A percentile compares a stretch with the other conserved stretches of the same genome.
Evolutionary conservation across 2,888 invertebrate species (phyloP).

Genomic region (Mythimna vitellina): DNA sequence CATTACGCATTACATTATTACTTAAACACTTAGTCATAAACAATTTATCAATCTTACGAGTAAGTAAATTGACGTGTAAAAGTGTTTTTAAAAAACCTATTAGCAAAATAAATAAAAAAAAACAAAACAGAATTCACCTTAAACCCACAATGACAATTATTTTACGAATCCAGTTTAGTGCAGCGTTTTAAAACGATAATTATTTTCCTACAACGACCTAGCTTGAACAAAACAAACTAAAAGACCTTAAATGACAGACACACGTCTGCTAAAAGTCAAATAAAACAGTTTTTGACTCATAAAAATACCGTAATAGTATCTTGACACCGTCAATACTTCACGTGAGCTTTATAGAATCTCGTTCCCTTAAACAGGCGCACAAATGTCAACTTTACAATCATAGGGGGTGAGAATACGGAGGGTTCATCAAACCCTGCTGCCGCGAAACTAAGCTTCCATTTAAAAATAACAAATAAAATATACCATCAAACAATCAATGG

Average conservation of each 20-base stretch:
- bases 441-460: slow-evolving; percentile 62
- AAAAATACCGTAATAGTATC: slow-evolving; percentile 51
- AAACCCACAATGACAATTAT: not conserved
- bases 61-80: too few relatives aligned
- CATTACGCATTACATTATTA: too few relatives aligned
- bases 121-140: too few relatives aligned
- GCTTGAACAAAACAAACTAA: slow-evolving; percentile 8
- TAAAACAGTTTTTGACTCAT: slow-evolving; percentile 24
- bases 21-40: too few relatives aligned
- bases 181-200: not conserved
- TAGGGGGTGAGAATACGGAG: slow-evolving; percentile 58
- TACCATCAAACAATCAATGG: slow-evolving; percentile 70
- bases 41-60: too few relatives aligned
- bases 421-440: slow-evolving; percentile 55
- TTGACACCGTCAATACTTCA: slow-evolving; percentile 54
- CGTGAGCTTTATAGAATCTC: slow-evolving; percentile 42
- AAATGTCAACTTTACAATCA: slow-evolving; percentile 72
- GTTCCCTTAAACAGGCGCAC: slow-evolving; percentile 61
- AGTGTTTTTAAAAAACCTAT: too few relatives aligned
- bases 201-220: not conserved
- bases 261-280: slow-evolving; percentile 37
- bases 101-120: too few relatives aligned
- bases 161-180: not conserved
- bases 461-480: slow-evolving; percentile 72
- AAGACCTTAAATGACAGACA: slow-evolving; percentile 11